Base-by-base conservation (phyloP, 2,113 vertebrate species). In the Mellivora capensis region DNA sequence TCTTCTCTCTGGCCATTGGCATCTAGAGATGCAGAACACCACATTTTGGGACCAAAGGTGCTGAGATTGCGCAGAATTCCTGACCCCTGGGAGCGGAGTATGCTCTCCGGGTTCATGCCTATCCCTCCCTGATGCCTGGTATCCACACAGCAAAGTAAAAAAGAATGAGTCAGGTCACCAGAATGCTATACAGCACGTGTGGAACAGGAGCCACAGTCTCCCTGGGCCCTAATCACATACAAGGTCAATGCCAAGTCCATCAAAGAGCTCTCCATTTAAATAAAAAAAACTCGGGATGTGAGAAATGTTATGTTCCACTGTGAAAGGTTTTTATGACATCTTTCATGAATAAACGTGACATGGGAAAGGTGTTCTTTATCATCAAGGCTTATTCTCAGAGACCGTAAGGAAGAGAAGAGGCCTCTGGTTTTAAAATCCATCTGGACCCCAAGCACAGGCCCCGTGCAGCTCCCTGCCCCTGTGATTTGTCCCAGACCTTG, bases 391-490 rank as follows among this genome's bases (percentile, higher is more conserved):
- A 42, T 1, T 39, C 76, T 79, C 42, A 71, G 49, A 93, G 9
- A 20, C 62, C 2, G 0, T 3, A 57, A 84, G 34, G 21, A 80
- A 15, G 14, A 62, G 27, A 89, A 71, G 25, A 57, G 15, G 23
- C n/a, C 21, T 3, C 49, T 83, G 93, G 57, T n/a, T 76, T 67
- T 44, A 10, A 76, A 62, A 37, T n/a, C 8, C 0, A 1, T 12
- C 49, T 12, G 3, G 2, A 49, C n/a, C 42, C n/a, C 11, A 42
- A 29, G 21, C 3, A 7, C 39, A 37, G 1, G 13, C 13, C 52
- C 37, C 1, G 3, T 4, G 31, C 7, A 7, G 31, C 37, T 37
- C 11, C 34, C 20, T 29, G 1, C 18, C 1, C 1, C 34, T 15
- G 25, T 47, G 42, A 2, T 6, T 76, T 23, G 13, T 1, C 0